Conservation (phyloP, 2,888 invertebrate genomes). For the Dryococelus australis region DNA sequence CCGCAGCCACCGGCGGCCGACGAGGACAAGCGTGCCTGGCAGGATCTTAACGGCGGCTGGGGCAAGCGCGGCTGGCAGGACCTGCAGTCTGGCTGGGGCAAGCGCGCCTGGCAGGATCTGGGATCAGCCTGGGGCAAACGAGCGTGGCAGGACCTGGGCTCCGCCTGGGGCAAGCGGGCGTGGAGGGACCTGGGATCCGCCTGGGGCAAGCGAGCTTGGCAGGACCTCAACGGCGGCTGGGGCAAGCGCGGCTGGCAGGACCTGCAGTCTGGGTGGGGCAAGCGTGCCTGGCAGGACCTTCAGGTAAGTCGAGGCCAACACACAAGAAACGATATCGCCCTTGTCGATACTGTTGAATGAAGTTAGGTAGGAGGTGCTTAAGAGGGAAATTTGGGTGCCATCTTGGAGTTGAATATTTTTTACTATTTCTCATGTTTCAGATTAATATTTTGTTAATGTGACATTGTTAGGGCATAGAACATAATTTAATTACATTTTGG, state of each 20-base stretch:
- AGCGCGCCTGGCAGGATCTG: constrained; percentile 66
- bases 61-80: constrained; percentile 70
- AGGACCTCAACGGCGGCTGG: constrained; percentile 49
- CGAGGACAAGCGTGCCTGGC: constrained; percentile 56
- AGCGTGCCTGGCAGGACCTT: constrained; percentile 66
- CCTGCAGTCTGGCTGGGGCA: constrained; percentile 61
- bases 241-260: constrained; percentile 70
- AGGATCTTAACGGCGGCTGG: constrained; percentile 49
- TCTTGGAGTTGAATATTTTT: too few relatives aligned
- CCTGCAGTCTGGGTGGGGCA: constrained; percentile 61
- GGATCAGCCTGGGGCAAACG: constrained; percentile 57
- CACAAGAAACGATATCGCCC: not conserved
- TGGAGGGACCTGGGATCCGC: constrained; percentile 65
- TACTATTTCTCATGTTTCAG: too few relatives aligned
- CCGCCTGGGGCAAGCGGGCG: constrained; percentile 64
- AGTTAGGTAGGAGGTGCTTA: not conserved
- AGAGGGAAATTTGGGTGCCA: too few relatives aligned
- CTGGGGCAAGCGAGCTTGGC: constrained; percentile 56
- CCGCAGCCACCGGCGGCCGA: constrained; percentile 49
- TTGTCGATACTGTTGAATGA: not conserved
- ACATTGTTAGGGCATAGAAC: too few relatives aligned
- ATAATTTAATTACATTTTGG: too few relatives aligned
- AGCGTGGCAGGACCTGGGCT: constrained; percentile 56
- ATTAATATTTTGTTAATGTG: too few relatives aligned
- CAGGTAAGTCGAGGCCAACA: constrained; percentile 55